A percentile compares a stretch with the other conserved stretches of the same genome.
Evolutionary conservation across 2,797 vertebrate genomes (phyloP).

Genomic region (Staurois parvus): DNA sequence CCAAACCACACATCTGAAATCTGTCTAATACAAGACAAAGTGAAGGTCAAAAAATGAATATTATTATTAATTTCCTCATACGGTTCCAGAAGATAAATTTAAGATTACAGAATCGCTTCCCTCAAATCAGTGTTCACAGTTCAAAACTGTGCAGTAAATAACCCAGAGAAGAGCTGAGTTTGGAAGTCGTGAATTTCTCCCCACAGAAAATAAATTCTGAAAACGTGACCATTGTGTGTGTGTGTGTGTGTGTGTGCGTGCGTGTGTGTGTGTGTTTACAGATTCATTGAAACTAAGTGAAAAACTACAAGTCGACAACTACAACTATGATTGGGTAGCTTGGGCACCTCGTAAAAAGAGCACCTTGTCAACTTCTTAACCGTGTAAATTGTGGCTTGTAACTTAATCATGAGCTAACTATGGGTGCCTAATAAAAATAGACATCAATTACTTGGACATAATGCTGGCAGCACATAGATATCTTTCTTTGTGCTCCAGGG

Average conservation of each 20-base stretch:
- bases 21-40: no score
- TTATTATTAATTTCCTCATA: no score
- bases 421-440: conserved; percentile 36
- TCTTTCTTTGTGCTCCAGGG: conserved; percentile 28
- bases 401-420: conserved; percentile 45
- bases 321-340: not conserved
- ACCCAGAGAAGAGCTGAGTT: not conserved
- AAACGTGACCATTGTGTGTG: not conserved
- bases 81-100: no score
- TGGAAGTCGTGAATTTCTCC: not conserved
- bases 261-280: not conserved
- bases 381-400: conserved; percentile 7
- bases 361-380: conserved; percentile 15
- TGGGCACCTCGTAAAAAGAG: conserved; percentile 19
- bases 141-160: not conserved
- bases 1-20: no score
- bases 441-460: conserved; percentile 37
- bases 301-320: conserved; percentile 5
- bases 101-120: not conserved
- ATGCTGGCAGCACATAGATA: not conserved
- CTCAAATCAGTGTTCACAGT: not conserved
- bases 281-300: conserved; percentile 25
- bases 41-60: no score
- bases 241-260: not conserved
- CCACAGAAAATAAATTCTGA: conserved; percentile 14